A percentile compares a stretch with the other conserved stretches of the same genome.
phyloP scores from a whole-genome alignment of 1,140 invertebrate species.

The Drosophila yakuba region DNA sequence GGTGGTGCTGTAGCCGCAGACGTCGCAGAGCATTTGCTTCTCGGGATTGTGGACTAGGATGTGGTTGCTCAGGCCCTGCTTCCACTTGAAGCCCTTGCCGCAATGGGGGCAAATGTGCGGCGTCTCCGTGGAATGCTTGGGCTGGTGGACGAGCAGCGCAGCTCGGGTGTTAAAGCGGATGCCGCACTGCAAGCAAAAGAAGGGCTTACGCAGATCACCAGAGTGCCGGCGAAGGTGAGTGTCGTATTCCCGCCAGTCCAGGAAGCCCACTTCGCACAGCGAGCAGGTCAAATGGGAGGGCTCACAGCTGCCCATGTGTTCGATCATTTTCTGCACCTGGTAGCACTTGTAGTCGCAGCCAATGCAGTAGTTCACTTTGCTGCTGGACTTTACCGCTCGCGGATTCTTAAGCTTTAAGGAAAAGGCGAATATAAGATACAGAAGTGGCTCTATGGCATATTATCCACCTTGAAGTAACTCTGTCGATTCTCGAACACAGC shows the following conservation, averaged over 20 bases:
- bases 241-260: conserved; percentile 84
- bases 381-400: conserved; percentile 58
- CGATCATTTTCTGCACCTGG: conserved; percentile 83
- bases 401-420: conserved; percentile 68
- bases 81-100: conserved; percentile 88
- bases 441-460: no score
- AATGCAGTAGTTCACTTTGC: conserved; percentile 84
- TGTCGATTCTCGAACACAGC: conserved; percentile 72
- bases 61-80: conserved; percentile 87
- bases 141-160: conserved; percentile 86
- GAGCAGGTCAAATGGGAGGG: conserved; percentile 85
- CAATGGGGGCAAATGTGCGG: conserved; percentile 87
- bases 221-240: conserved; percentile 85
- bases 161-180: conserved; percentile 86
- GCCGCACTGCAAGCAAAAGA: conserved; percentile 86
- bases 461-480: conserved; percentile 75
- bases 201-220: conserved; percentile 85
- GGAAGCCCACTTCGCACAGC: conserved; percentile 85
- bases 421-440: background rate
- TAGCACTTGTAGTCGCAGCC: conserved; percentile 84
- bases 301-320: conserved; percentile 85
- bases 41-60: conserved; percentile 86
- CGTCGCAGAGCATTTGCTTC: conserved; percentile 87
- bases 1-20: conserved; percentile 87
- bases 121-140: conserved; percentile 86